Evolutionary conservation across 2,888 invertebrate species (phyloP), one percentile per base, ranked within the genome.

Genomic region (Spodoptera littoralis): DNA sequence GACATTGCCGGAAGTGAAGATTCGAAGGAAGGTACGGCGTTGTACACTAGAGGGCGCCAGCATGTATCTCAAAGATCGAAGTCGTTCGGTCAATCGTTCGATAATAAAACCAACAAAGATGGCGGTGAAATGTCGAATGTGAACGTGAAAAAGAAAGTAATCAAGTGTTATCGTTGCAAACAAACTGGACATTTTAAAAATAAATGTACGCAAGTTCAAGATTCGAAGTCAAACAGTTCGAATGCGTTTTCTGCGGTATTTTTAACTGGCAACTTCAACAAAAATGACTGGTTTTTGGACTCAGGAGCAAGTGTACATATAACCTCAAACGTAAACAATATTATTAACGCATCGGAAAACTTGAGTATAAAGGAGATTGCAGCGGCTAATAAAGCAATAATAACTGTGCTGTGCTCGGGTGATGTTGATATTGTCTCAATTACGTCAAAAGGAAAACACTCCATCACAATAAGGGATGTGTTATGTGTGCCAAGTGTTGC

Each of bases 351-450:
- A 43, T 57, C 56, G 24, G 13, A 57, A 13, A 13, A 50, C 5
- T 30, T 30, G 50, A 50, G 50, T 44, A 57, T 50, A 1, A 57
- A 50, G 50, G 45, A 58, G 11, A 58, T 58, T 45, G 51, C 36
- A 36, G 51, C 51, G 12, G 58, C 58, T 18, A 27, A n/a, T 2
- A 13, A 9, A 24, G 47, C 11, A 18, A 8, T 11, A 4, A 45
- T 58, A 44, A 30, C 50, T 8, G 58, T 58, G 43, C 22, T 58
- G 22, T 51, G 58, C 50, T 43, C 50, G 13, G 51, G 51, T 22
- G 58, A 58, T 18, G 58, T 58, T 8, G 22, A 58, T 22, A 43
- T 58, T 27, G 45, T 58, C 8, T 51, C 58, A 9, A 12, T 51
- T n/a, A 51, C 51, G 13, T n/a, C 50, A 30, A 22, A 51, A 42